phyloP scores from a whole-genome alignment of 2,113 vertebrate species.

The Rutilus rutilus region DNA sequence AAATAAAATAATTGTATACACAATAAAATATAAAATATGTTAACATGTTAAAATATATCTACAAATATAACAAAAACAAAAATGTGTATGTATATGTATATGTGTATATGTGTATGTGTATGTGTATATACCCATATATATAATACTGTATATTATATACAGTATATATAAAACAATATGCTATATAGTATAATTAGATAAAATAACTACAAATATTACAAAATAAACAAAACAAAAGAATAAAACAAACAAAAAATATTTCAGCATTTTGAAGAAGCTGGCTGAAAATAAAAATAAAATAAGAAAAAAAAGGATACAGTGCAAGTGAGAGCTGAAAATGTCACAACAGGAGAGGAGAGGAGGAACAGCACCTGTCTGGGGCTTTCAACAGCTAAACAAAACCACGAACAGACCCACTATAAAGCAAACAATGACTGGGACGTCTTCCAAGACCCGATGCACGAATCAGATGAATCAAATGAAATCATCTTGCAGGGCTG shows the following conservation, averaged over 20 bases:
- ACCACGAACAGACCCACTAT: constrained; percentile 53
- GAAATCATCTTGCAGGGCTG: neutral
- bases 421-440: constrained; percentile 64
- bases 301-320: too few relatives aligned
- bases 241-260: neutral
- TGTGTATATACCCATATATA: too few relatives aligned
- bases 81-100: too few relatives aligned
- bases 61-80: neutral
- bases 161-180: neutral
- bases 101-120: too few relatives aligned
- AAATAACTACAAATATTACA: neutral
- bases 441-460: constrained; percentile 34
- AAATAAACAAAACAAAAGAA: neutral
- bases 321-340: neutral
- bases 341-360: neutral
- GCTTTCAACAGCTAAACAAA: constrained; percentile 44
- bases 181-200: neutral
- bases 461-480: constrained; percentile 13
- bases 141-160: too few relatives aligned
- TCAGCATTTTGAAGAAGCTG: neutral
- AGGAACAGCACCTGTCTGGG: constrained; percentile 11
- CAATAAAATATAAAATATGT: neutral
- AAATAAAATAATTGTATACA: neutral
- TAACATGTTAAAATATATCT: neutral
- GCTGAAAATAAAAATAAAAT: neutral